Conservation (phyloP, 2,113 vertebrate species). For the Coryphaenoides rupestris region DNA sequence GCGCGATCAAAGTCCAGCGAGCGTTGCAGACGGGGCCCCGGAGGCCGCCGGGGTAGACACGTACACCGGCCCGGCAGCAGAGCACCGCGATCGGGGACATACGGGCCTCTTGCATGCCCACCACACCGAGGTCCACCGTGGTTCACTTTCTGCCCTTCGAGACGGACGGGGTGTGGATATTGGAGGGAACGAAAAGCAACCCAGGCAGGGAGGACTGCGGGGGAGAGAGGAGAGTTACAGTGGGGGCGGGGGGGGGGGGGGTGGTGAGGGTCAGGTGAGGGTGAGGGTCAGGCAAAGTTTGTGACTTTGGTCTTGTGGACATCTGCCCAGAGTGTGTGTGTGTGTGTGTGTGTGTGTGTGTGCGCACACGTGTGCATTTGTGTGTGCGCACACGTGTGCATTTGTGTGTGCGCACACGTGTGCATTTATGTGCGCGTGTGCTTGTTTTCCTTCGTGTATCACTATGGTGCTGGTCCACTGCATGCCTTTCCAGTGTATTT, state of each 20-base stretch:
- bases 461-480: conserved; percentile 71
- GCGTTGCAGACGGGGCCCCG: conserved; percentile 30
- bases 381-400: background rate
- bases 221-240: background rate
- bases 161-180: conserved; percentile 6
- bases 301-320: conserved; percentile 19
- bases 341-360: too few relatives aligned
- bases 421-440: background rate
- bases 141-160: background rate
- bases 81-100: too few relatives aligned
- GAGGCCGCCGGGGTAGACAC: conserved; percentile 23
- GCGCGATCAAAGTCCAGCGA: conserved; percentile 60
- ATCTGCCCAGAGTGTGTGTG: background rate
- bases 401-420: conserved; percentile 5
- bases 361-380: background rate
- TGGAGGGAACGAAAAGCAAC: conserved; percentile 17
- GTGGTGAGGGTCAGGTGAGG: background rate
- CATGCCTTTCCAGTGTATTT: conserved; percentile 81
- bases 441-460: conserved; percentile 10
- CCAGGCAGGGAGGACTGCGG: background rate
- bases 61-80: conserved; percentile 10
- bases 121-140: too few relatives aligned
- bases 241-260: background rate
- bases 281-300: background rate
- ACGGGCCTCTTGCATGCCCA: too few relatives aligned